A percentile compares a stretch with the other conserved stretches of the same genome.
These are phyloP conservation scores for Heptranchias perlo DNA, from an alignment of 2,113 vertebrate genomes.

Conservation along the genomic window DNA sequence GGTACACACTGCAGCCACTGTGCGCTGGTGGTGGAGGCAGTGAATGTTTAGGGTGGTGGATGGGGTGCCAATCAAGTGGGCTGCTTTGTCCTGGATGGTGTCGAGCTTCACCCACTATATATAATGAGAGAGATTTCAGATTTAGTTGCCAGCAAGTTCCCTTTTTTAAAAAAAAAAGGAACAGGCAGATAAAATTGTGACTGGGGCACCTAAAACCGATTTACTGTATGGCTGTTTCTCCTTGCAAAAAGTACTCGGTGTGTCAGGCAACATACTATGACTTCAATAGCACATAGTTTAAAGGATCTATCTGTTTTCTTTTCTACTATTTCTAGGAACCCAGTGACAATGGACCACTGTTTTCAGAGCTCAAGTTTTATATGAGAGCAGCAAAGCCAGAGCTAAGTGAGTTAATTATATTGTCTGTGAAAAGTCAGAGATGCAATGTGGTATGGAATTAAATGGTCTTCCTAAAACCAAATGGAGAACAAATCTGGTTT, in stretches of 20 bases:
- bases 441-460: background rate
- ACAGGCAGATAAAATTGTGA: too few relatives aligned
- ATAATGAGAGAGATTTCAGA: too few relatives aligned
- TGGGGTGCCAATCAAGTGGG: too few relatives aligned
- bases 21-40: too few relatives aligned
- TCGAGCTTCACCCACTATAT: too few relatives aligned
- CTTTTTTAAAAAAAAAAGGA: too few relatives aligned
- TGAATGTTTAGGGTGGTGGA: too few relatives aligned
- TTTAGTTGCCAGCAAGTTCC: too few relatives aligned
- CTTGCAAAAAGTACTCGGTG: background rate
- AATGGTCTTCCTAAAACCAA: background rate
- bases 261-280: background rate
- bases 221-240: background rate
- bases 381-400: constrained; percentile 91
- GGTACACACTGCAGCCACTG: too few relatives aligned
- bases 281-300: background rate
- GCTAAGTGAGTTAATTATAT: constrained; percentile 69
- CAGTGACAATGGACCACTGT: constrained; percentile 88
- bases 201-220: too few relatives aligned
- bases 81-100: too few relatives aligned
- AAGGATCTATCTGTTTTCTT: background rate
- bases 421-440: background rate
- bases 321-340: constrained; percentile 72
- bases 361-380: constrained; percentile 94
- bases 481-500: background rate